A percentile compares a stretch with the other conserved stretches of the same genome.
Conservation (phyloP, 1,140 invertebrate species). For the Heliconius eleuchia region DNA sequence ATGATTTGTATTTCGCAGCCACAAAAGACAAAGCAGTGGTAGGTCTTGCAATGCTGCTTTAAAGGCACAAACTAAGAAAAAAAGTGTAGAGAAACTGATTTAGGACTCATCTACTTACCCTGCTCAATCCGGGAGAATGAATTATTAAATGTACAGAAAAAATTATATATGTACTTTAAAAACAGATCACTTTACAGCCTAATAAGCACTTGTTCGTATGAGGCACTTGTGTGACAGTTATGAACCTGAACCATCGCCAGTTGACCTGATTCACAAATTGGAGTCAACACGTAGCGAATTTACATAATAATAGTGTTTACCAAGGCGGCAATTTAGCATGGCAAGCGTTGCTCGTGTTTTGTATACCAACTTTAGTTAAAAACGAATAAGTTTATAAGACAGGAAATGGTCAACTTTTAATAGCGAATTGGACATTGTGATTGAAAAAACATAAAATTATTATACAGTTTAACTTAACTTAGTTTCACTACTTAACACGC, state of each 20-base stretch:
- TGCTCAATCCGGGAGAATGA: too few relatives aligned
- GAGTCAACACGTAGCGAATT: slow-evolving; percentile 55
- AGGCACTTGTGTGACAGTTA: slow-evolving; percentile 16
- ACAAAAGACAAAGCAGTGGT: too few relatives aligned
- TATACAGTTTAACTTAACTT: neutral
- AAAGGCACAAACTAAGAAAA: too few relatives aligned
- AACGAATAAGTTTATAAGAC: neutral
- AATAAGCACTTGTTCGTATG: neutral
- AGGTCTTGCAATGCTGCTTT: too few relatives aligned
- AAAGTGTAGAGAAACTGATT: too few relatives aligned
- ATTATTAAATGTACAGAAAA: neutral
- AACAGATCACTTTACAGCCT: neutral
- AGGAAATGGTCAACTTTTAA: neutral
- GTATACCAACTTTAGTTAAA: slow-evolving; percentile 24
- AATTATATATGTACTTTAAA: neutral
- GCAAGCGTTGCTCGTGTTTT: slow-evolving; percentile 32
- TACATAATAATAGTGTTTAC: slow-evolving; percentile 64
- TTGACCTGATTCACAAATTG: slow-evolving; percentile 45
- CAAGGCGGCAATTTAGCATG: slow-evolving; percentile 45
- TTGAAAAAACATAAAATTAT: too few relatives aligned
- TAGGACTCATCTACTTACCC: too few relatives aligned
- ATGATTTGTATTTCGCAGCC: too few relatives aligned
- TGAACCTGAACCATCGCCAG: slow-evolving; percentile 17
- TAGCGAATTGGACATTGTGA: neutral
- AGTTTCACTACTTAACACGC: too few relatives aligned